phyloP scores from a whole-genome alignment of 1,140 invertebrate genomes.

The Listronotus oregonensis region DNA sequence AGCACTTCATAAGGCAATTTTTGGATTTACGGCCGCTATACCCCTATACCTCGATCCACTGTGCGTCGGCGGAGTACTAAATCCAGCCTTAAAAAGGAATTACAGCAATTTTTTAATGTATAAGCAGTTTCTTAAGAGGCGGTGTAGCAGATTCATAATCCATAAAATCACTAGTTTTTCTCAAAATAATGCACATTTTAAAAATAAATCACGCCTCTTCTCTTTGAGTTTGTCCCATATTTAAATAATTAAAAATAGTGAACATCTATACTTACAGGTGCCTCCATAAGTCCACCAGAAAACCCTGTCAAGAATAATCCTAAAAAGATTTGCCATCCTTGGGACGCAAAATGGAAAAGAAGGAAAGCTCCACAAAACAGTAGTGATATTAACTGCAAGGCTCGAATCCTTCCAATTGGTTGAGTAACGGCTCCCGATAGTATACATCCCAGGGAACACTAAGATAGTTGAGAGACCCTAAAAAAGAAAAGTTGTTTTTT shows the following conservation, averaged over 20 bases:
- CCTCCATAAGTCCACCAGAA: slow-evolving; percentile 75
- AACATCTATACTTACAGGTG: slow-evolving; percentile 67
- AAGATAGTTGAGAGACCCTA: slow-evolving; percentile 78
- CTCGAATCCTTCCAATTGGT: slow-evolving; percentile 67
- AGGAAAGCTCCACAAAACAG: slow-evolving; percentile 76
- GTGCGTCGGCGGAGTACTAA: no score
- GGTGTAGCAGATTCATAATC: no score
- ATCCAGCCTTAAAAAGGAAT: no score
- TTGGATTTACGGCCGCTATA: no score
- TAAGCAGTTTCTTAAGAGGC: no score
- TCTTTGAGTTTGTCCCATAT: not conserved
- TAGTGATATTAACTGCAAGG: slow-evolving; percentile 74
- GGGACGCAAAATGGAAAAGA: slow-evolving; percentile 67
- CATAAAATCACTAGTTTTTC: no score
- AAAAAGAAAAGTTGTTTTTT: no score
- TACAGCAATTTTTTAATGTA: no score
- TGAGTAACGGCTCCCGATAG: slow-evolving; percentile 72
- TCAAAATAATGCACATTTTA: no score
- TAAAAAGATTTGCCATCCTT: slow-evolving; percentile 65
- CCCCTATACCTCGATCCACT: no score
- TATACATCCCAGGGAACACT: slow-evolving; percentile 76
- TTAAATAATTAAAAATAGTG: not conserved
- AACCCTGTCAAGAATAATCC: slow-evolving; percentile 71
- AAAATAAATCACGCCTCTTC: no score
- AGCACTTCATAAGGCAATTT: no score